phyloP scores from a whole-genome alignment of 2,888 invertebrate species.

The Pseudanteris insignis region DNA sequence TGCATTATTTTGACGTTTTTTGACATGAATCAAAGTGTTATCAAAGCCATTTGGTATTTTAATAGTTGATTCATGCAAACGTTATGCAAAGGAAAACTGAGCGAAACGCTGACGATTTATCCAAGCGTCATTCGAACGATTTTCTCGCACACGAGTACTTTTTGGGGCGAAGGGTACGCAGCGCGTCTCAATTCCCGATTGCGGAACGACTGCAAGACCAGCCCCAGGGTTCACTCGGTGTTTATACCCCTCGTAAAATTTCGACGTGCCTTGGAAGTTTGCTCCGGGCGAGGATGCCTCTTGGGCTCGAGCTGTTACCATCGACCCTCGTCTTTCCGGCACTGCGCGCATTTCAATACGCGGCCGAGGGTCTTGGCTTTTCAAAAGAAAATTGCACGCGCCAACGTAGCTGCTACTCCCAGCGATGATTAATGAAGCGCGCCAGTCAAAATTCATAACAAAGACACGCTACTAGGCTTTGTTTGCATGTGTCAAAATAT shows the following conservation, averaged over 20 bases:
- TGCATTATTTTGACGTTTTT: too few species aligned
- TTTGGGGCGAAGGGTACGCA: constrained; percentile 3
- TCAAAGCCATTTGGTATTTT: too few species aligned
- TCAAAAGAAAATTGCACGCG: constrained; percentile 27
- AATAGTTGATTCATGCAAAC: too few species aligned
- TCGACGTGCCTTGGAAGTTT: constrained; percentile 19
- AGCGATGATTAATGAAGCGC: constrained; percentile 30
- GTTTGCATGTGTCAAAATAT: too few species aligned
- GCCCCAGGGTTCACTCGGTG: constrained; percentile 9
- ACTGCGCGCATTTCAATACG: constrained; percentile 27
- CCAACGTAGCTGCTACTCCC: constrained; percentile 9
- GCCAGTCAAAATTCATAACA: constrained; percentile 8
- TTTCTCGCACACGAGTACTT: too few species aligned
- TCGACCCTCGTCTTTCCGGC: constrained; percentile 24
- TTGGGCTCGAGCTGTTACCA: constrained; percentile 2
- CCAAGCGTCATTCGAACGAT: too few species aligned
- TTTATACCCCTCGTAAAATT: constrained; percentile 32
- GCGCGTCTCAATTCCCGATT: constrained; percentile 32
- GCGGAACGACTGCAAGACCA: constrained; percentile 3
- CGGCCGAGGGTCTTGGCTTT: constrained; percentile 14
- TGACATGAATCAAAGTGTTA: too few species aligned
- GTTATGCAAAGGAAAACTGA: too few species aligned
- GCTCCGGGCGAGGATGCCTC: constrained; percentile 15
- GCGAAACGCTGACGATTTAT: too few species aligned
- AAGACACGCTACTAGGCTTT: too few species aligned